Conservation (phyloP, 1,140 invertebrate genomes). For the Scaptomyza montana region DNA sequence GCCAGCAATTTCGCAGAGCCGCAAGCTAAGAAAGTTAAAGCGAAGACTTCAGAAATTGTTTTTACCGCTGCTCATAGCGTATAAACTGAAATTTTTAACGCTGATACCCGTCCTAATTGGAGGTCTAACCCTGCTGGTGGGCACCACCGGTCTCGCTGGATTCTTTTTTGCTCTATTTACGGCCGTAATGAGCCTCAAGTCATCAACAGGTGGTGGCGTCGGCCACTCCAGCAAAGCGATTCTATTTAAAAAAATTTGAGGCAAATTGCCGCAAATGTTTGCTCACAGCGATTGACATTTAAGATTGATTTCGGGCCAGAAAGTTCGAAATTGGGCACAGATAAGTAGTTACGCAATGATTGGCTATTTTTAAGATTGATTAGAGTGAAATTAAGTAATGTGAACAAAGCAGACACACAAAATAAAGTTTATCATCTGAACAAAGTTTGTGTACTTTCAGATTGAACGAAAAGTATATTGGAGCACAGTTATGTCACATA, state of each 20-base stretch:
- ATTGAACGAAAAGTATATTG: conserved; percentile 1
- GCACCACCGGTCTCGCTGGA: conserved; percentile 90
- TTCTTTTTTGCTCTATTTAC: conserved; percentile 94
- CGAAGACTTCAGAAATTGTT: conserved; percentile 89
- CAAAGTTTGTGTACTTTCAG: conserved; percentile 17
- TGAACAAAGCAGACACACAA: background rate
- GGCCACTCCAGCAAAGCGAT: conserved; percentile 65
- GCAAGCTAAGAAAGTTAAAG: conserved; percentile 84
- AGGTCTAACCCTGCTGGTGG: conserved; percentile 89
- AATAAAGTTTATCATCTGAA: background rate
- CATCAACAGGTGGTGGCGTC: conserved; percentile 47
- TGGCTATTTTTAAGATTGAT: conserved; percentile 15
- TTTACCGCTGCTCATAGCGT: conserved; percentile 90
- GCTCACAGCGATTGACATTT: conserved; percentile 21
- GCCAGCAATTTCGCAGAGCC: conserved; percentile 45
- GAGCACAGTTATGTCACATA: background rate
- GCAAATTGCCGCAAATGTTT: background rate
- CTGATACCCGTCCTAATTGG: conserved; percentile 90
- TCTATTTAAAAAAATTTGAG: conserved; percentile 73
- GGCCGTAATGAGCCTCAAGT: conserved; percentile 86
- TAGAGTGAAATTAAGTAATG: conserved; percentile 48
- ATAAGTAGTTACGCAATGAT: conserved; percentile 16
- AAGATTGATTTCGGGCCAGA: conserved; percentile 26
- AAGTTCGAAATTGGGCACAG: conserved; percentile 15
- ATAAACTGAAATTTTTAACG: conserved; percentile 92